phyloP scores from a whole-genome alignment of 2,113 vertebrate species.

The Daboia siamensis region DNA sequence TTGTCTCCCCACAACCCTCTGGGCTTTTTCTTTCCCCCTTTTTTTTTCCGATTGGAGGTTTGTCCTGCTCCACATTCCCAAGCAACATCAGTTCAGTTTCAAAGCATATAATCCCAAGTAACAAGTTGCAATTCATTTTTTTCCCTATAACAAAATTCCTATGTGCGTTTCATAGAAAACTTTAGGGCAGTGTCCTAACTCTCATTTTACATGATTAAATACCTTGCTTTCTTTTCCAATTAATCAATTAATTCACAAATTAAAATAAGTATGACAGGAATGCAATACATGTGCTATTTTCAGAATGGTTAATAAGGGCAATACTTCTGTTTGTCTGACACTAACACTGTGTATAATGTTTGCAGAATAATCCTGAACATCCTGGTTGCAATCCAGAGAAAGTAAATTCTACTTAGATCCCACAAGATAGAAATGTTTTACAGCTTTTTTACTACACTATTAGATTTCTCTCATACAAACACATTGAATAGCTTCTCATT shows the following conservation, averaged over 20 bases:
- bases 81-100: slow-evolving; percentile 12
- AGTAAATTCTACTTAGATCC: not conserved
- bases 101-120: slow-evolving; percentile 17
- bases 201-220: slow-evolving; percentile 23
- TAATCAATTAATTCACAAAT: slow-evolving; percentile 31
- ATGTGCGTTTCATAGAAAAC: not conserved
- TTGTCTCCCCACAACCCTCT: not conserved
- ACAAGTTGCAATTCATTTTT: not conserved
- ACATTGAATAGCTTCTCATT: not conserved
- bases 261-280: slow-evolving; percentile 27
- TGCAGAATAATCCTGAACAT: not conserved
- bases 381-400: not conserved
- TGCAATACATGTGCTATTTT: slow-evolving; percentile 12
- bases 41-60: slow-evolving; percentile 6
- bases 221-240: slow-evolving; percentile 18
- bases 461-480: not conserved
- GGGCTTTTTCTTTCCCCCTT: not conserved
- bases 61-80: slow-evolving; percentile 19
- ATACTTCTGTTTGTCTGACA: slow-evolving; percentile 1
- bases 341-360: not conserved
- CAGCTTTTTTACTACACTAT: not conserved
- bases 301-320: slow-evolving; percentile 14
- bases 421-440: not conserved
- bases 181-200: not conserved
- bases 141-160: not conserved